A percentile compares a stretch with the other conserved stretches of the same genome.
Conservation (phyloP, 2,888 invertebrate species). For the Tinea trinotella region DNA sequence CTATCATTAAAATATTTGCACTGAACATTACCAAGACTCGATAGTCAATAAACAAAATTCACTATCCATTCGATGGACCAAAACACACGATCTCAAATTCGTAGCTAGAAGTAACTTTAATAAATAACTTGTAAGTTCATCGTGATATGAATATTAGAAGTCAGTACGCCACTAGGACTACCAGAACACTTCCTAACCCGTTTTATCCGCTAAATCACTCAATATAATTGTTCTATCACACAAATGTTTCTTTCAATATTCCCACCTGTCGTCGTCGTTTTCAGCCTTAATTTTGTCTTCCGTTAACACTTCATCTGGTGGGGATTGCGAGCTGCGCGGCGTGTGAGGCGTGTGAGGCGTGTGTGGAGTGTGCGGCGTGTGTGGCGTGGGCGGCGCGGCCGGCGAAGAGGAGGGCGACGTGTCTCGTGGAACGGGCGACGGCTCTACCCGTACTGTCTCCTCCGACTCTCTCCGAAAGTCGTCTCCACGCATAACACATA, state of each 20-base stretch:
- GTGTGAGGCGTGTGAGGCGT: too few relatives aligned
- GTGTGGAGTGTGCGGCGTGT: constrained; percentile 33
- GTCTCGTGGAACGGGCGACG: constrained; percentile 77
- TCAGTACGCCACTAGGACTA: constrained; percentile 29
- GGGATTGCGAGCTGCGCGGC: constrained; percentile 30
- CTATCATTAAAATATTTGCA: constrained; percentile 35
- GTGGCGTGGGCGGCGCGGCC: constrained; percentile 29
- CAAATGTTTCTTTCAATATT: constrained; percentile 46
- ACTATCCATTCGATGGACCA: constrained; percentile 25
- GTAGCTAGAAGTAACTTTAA: constrained; percentile 9
- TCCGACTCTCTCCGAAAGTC: constrained; percentile 78
- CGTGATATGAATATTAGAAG: constrained; percentile 27
- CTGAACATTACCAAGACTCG: constrained; percentile 31
- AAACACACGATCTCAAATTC: constrained; percentile 22
- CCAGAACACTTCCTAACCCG: constrained; percentile 36
- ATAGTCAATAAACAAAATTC: constrained; percentile 20
- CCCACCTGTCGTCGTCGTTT: constrained; percentile 76
- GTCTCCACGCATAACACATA: constrained; percentile 91
- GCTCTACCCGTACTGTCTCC: constrained; percentile 83
- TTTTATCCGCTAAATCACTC: constrained; percentile 31
- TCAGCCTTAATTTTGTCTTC: constrained; percentile 73
- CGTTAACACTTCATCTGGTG: constrained; percentile 44
- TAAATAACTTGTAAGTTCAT: constrained; percentile 26
- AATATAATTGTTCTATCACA: constrained; percentile 19
- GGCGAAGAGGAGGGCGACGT: constrained; percentile 44